These are phyloP conservation scores for Aproaerema taeniolella DNA, from an alignment of 2,888 invertebrate species.

Conservation along the genomic window DNA sequence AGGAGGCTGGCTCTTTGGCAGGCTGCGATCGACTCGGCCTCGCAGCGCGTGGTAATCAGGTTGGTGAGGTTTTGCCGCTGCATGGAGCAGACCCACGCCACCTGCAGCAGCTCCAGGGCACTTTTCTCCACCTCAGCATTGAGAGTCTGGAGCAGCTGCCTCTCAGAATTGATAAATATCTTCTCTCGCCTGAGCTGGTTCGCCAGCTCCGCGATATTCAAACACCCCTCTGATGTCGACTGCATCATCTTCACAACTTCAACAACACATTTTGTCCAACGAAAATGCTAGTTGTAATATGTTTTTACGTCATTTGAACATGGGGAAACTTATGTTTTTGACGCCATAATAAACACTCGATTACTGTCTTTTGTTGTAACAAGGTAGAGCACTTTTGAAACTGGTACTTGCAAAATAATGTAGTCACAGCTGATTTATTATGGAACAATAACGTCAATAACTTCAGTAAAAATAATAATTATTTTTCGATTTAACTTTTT, in stretches of 20 bases:
- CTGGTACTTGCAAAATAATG: too few species aligned
- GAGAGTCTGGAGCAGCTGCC: constrained; percentile 86
- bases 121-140: constrained; percentile 83
- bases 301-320: constrained; percentile 43
- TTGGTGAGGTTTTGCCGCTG: constrained; percentile 89
- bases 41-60: constrained; percentile 84
- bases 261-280: constrained; percentile 35
- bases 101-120: constrained; percentile 78
- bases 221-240: constrained; percentile 65
- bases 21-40: constrained; percentile 85
- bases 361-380: constrained; percentile 2
- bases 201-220: constrained; percentile 70
- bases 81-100: constrained; percentile 92
- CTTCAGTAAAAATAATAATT: too few species aligned
- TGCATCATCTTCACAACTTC: constrained; percentile 57
- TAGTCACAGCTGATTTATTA: too few species aligned
- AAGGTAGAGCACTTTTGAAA: too few species aligned
- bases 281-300: constrained; percentile 27
- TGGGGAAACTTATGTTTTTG: constrained; percentile 35
- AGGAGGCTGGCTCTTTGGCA: constrained; percentile 79
- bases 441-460: too few species aligned
- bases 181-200: constrained; percentile 88
- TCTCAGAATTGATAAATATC: constrained; percentile 91
- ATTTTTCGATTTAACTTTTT: too few species aligned
- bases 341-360: constrained; percentile 20